Evolutionary conservation across 2,797 vertebrate genomes (phyloP), one percentile per base, ranked within the genome.

Genomic region (Xenentodon cancila): DNA sequence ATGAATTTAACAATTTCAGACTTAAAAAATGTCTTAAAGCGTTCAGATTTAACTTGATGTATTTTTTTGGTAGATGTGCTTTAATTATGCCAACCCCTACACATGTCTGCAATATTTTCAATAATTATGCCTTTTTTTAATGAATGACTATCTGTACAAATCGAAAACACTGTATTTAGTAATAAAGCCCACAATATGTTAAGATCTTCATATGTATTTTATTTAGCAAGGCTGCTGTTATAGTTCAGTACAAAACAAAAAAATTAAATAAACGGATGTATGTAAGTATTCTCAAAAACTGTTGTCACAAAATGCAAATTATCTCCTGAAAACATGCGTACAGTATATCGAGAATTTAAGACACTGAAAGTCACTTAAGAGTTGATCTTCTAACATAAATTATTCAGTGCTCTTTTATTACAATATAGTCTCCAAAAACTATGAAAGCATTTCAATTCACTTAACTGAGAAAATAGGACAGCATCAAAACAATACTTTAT

Each of bases 201-300:
- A 61, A 57, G 25, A 43, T 80, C 42, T 70, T 73, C 34, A 62
- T 72, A 78, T 59, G 44, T 27, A 37, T 32, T 89, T 89, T 87
- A 91, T 85, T 92, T 82, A 77, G 72, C 76, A 83, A 61, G 27
- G 64, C 21, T 69, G 47, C 50, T 21, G 37, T 52, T 12, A 4
- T 47, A 9, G 25, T 58, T 70, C 15, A 55, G 21, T 37, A 57
- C 5, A 62, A 71, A 79, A 34, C 17, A 56, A 9, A 55, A 17
- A 57, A 52, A 25, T 37, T 25, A 44, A 72, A 16, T 7, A 1
- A 64, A 68, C 4, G 16, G 59, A 54, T 40, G 37, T 16, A 15
- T 40, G 12, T 15, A 46, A 16, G 32, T 42, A 52, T 48, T 32
- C 40, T 64, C 13, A 27, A 65, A 49, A 60, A 11, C 30, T 40